A percentile compares a stretch with the other conserved stretches of the same genome.
phyloP scores from a whole-genome alignment of 1,140 invertebrate species.

The Eupristina koningsbergeri region DNA sequence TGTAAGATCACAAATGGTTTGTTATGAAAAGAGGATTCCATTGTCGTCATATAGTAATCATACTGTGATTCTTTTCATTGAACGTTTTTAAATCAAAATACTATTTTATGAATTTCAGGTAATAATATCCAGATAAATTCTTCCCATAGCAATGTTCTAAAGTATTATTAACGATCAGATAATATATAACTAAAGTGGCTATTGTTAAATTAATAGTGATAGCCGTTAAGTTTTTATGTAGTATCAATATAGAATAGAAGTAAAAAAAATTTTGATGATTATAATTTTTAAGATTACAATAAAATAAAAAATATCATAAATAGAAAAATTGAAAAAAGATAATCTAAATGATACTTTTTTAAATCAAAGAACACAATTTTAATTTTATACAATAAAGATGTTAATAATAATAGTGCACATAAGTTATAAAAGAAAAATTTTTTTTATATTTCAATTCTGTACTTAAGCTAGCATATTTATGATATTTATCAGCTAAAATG shows the following conservation, averaged over 20 bases:
- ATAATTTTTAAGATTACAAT: no score
- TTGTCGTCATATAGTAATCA: background rate
- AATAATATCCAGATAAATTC: background rate
- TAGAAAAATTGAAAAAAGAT: no score
- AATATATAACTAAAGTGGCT: background rate
- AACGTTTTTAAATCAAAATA: no score
- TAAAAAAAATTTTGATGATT: no score
- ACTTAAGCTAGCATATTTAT: background rate
- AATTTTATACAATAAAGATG: no score
- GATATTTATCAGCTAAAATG: background rate
- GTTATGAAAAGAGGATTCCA: background rate
- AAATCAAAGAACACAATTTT: no score
- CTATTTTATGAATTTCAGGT: background rate
- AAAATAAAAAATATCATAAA: no score
- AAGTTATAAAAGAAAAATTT: no score
- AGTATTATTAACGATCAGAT: background rate
- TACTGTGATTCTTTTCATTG: background rate
- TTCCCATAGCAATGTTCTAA: background rate
- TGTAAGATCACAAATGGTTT: background rate
- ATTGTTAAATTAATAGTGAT: background rate
- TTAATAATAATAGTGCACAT: no score
- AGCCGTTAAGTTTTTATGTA: no score
- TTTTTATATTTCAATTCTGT: background rate
- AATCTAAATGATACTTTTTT: no score
- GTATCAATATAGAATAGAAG: no score